These are phyloP conservation scores for Tokudaia muenninki DNA, from an alignment of 2,797 vertebrate species.

Conservation along the genomic window DNA sequence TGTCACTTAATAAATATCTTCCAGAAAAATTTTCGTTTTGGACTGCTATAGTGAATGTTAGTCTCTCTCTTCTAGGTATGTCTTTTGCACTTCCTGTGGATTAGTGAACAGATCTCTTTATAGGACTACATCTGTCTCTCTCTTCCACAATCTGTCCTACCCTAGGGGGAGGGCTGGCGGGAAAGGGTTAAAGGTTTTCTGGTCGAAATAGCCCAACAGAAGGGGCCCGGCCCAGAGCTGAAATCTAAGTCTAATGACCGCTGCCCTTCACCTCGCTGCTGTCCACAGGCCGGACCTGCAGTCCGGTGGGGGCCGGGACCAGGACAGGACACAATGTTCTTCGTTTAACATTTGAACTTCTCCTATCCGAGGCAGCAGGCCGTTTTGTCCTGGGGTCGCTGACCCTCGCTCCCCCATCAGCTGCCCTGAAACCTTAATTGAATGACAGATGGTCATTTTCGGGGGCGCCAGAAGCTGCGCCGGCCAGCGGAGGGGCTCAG, in stretches of 20 bases:
- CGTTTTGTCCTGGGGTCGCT: constrained; percentile 90
- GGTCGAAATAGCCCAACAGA: constrained; percentile 87
- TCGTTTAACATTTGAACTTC: constrained; percentile 91
- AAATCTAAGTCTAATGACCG: constrained; percentile 91
- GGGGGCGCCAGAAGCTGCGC: constrained; percentile 85
- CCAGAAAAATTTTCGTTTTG: not conserved
- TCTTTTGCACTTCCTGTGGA: not conserved
- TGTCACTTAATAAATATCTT: not conserved
- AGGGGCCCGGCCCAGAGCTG: constrained; percentile 87
- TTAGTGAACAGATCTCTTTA: constrained; percentile 27
- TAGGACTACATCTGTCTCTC: constrained; percentile 52
- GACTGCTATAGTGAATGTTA: not conserved
- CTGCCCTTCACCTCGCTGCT: constrained; percentile 88
- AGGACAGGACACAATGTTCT: constrained; percentile 87
- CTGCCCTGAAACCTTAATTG: constrained; percentile 91
- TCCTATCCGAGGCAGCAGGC: constrained; percentile 88
- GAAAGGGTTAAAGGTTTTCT: constrained; percentile 86
- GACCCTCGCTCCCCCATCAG: constrained; percentile 90
- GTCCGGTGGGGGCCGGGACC: constrained; percentile 73
- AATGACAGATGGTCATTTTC: constrained; percentile 93
- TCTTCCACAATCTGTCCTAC: constrained; percentile 67
- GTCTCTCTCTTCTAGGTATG: not conserved
- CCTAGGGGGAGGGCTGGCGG: constrained; percentile 35
- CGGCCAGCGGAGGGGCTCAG: constrained; percentile 72
- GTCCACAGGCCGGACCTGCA: constrained; percentile 78